These are phyloP conservation scores for Amiota mariae DNA, from an alignment of 2,888 invertebrate genomes.

Conservation along the genomic window DNA sequence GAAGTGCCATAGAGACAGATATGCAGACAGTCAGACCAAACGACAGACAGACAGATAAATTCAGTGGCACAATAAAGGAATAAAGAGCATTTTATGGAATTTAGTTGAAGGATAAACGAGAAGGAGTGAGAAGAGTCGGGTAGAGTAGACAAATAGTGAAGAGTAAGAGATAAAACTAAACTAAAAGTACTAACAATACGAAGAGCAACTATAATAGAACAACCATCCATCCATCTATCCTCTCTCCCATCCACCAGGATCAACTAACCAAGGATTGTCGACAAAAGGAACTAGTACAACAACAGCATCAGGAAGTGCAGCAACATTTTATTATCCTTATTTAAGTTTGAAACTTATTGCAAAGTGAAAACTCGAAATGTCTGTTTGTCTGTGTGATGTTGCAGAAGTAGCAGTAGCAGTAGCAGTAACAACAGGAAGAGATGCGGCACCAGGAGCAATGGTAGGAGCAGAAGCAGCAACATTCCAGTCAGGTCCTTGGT, in stretches of 20 bases:
- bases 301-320: conserved; percentile 53
- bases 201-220: conserved; percentile 32
- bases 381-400: conserved; percentile 34
- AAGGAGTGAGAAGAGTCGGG: too few species aligned
- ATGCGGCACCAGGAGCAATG: conserved; percentile 41
- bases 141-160: too few species aligned
- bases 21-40: conserved; percentile 39
- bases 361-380: conserved; percentile 68
- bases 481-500: conserved; percentile 9
- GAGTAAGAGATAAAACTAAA: too few species aligned
- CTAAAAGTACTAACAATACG: conserved; percentile 17
- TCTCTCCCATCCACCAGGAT: too few species aligned
- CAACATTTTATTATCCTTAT: conserved; percentile 71
- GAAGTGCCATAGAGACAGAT: conserved; percentile 47
- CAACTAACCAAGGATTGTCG: too few species aligned
- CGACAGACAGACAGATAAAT: conserved; percentile 37
- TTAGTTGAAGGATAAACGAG: too few species aligned
- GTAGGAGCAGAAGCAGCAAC: conserved; percentile 41
- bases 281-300: neutral
- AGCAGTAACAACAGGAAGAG: conserved; percentile 55
- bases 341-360: conserved; percentile 67
- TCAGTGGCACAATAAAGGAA: too few species aligned
- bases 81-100: too few species aligned
- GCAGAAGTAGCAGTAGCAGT: conserved; percentile 26
- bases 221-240: conserved; percentile 8